Conservation (phyloP, 2,888 invertebrate species). For the Neoaliturus tenellus region DNA sequence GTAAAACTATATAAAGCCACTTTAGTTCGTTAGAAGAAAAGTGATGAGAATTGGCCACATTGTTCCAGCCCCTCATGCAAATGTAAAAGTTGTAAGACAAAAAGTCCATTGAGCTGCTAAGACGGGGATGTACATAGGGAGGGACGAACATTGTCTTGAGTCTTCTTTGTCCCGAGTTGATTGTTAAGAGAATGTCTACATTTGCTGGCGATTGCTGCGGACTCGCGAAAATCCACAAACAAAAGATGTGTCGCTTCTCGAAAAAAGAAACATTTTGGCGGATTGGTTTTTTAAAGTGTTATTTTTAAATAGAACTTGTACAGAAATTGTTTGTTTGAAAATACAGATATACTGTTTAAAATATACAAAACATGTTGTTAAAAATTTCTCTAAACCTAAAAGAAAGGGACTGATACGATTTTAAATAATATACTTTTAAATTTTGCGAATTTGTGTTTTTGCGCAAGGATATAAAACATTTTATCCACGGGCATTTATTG, state of each 20-base stretch:
- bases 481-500: too few species aligned
- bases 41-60: conserved; percentile 30
- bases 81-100: conserved; percentile 28
- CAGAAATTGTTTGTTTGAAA: too few species aligned
- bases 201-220: conserved; percentile 14
- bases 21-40: conserved; percentile 12
- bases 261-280: background rate
- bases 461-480: too few species aligned
- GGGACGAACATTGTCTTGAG: conserved; percentile 14
- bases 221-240: background rate
- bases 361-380: too few species aligned
- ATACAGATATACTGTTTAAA: too few species aligned
- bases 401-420: too few species aligned
- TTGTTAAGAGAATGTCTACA: conserved; percentile 25
- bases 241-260: conserved; percentile 25
- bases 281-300: background rate
- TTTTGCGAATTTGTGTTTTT: too few species aligned
- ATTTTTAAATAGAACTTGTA: too few species aligned
- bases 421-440: too few species aligned
- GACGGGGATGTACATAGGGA: background rate
- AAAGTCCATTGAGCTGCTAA: conserved; percentile 21
- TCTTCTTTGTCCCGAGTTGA: conserved; percentile 18
- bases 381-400: too few species aligned
- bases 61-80: background rate
- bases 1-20: background rate